Percentiles rank a stretch among this genome's conserved stretches.
Evolutionary conservation across 2,797 vertebrate genomes (phyloP).

Genomic region (Crypturellus tataupa): DNA sequence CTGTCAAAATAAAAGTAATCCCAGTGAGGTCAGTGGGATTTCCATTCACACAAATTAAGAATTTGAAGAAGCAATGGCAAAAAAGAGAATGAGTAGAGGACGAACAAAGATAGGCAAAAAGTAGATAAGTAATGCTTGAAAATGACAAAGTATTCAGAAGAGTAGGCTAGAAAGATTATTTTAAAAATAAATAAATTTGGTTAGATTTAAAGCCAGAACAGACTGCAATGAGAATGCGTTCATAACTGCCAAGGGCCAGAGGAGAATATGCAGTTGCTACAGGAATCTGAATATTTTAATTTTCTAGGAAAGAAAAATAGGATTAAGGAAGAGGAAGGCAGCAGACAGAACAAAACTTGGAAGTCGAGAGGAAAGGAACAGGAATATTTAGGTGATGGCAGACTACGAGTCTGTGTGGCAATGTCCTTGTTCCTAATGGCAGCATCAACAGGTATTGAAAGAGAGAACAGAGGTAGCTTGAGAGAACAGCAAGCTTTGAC

Average conservation of each 20-base stretch:
- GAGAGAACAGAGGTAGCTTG: not conserved
- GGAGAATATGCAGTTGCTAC: not conserved
- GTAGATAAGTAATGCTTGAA: not conserved
- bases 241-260: not conserved
- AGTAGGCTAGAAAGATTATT: not conserved
- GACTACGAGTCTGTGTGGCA: not conserved
- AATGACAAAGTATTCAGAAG: not conserved
- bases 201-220: not conserved
- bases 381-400: not conserved
- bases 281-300: no score
- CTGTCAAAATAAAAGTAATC: not conserved
- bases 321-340: not conserved
- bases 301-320: not conserved
- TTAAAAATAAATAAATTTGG: not conserved
- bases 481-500: not conserved
- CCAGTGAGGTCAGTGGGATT: not conserved
- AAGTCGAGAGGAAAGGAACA: not conserved
- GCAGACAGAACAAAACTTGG: not conserved
- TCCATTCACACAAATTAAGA: not conserved
- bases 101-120: not conserved
- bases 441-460: not conserved
- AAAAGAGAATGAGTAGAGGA: not conserved
- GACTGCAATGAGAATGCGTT: not conserved
- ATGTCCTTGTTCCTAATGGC: accelerated
- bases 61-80: not conserved